These are phyloP conservation scores for Trachurus trachurus DNA, from an alignment of 2,797 vertebrate species.

Conservation along the genomic window DNA sequence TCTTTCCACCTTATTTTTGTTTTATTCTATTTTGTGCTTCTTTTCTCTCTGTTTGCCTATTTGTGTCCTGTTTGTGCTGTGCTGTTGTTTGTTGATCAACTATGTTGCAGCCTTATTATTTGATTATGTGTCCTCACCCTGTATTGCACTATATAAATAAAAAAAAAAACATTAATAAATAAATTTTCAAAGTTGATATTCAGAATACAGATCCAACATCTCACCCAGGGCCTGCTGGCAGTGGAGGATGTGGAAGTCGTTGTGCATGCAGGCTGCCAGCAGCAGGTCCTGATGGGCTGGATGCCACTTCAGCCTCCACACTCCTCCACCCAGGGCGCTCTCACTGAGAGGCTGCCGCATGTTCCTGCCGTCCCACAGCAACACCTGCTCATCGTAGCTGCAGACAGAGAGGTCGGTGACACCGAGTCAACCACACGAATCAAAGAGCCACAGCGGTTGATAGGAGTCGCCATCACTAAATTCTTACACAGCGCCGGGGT, in stretches of 20 bases:
- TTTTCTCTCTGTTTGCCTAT: too few species aligned
- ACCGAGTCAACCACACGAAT: not conserved
- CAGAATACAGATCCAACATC: not conserved
- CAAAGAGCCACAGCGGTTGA: not conserved
- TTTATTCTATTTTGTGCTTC: too few species aligned
- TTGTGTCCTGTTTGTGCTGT: too few species aligned
- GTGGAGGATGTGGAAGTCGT: slow-evolving; percentile 92
- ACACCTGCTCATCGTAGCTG: slow-evolving; percentile 95
- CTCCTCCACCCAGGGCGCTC: slow-evolving; percentile 88
- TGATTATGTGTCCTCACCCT: too few species aligned
- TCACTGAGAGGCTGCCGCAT: slow-evolving; percentile 90
- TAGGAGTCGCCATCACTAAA: not conserved
- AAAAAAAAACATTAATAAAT: too few species aligned
- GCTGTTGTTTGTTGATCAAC: too few species aligned
- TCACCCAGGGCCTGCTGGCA: slow-evolving; percentile 85
- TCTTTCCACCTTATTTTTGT: too few species aligned
- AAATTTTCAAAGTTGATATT: not conserved
- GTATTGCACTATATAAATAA: too few species aligned
- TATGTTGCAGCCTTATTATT: too few species aligned
- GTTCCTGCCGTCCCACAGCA: slow-evolving; percentile 95
- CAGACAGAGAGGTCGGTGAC: not conserved
- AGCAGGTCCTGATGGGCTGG: slow-evolving; percentile 89
- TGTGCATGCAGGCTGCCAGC: slow-evolving; percentile 95
- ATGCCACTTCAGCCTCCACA: slow-evolving; percentile 98
- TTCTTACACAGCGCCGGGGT: not conserved